Percentiles rank a stretch among this genome's conserved stretches.
These are phyloP conservation scores for Dynastes hyllus DNA, from an alignment of 2,888 invertebrate species.

Conservation along the genomic window DNA sequence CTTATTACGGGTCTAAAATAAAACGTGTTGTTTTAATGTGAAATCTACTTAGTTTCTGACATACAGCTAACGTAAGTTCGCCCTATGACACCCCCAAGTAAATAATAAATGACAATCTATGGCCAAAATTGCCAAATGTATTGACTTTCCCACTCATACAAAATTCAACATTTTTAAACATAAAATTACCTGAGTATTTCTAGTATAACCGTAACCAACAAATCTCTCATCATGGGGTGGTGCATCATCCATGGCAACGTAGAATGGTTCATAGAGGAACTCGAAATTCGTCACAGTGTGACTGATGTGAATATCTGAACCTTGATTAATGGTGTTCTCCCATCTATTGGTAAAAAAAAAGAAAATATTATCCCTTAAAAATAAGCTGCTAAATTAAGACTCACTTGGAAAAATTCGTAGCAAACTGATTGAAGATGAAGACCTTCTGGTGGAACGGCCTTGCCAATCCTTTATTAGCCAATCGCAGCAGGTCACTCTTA, in stretches of 20 bases:
- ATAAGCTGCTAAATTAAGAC: conserved; percentile 56
- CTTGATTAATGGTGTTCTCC: conserved; percentile 77
- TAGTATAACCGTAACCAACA: conserved; percentile 92
- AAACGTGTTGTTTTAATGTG: too few relatives aligned
- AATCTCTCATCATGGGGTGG: conserved; percentile 92
- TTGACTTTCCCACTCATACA: too few relatives aligned
- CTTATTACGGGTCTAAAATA: too few relatives aligned
- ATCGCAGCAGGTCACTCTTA: conserved; percentile 83
- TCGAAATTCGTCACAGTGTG: conserved; percentile 89
- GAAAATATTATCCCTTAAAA: too few relatives aligned
- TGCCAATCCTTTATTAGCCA: conserved; percentile 86
- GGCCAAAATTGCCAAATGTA: too few relatives aligned
- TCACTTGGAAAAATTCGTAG: conserved; percentile 91
- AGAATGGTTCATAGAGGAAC: conserved; percentile 94
- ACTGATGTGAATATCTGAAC: conserved; percentile 81
- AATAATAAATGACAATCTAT: too few relatives aligned
- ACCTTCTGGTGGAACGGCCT: conserved; percentile 94
- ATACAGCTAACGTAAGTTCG: too few relatives aligned
- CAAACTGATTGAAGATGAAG: conserved; percentile 93
- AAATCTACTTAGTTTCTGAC: too few relatives aligned
- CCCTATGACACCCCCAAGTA: too few relatives aligned
- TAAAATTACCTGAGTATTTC: conserved; percentile 87
- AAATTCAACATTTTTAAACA: too few relatives aligned
- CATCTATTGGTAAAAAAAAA: conserved; percentile 69
- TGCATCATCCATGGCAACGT: conserved; percentile 86